Conservation (phyloP, 2,888 invertebrate species). For the Andrena haemorrhoa region DNA sequence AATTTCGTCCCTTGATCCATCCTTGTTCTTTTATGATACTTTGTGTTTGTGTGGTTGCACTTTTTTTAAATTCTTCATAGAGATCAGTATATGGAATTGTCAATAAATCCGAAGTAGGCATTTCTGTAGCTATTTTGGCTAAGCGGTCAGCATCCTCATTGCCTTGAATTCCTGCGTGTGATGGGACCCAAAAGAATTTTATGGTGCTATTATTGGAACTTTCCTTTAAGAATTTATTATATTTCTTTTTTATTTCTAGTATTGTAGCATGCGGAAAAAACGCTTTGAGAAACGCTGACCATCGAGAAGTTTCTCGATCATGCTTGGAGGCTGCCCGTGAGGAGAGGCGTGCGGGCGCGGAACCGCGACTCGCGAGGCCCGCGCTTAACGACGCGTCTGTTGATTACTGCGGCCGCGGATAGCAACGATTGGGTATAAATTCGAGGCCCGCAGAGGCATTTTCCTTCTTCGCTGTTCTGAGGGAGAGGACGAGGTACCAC, state of each 20-base stretch:
- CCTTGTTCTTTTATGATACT: neutral
- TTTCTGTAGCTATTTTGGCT: neutral
- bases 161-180: neutral
- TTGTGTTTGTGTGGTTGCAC: neutral
- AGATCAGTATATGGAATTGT: neutral
- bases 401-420: too few species aligned
- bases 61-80: neutral
- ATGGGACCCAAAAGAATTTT: neutral
- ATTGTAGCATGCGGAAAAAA: too few species aligned
- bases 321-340: too few species aligned
- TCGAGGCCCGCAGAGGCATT: too few species aligned
- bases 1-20: neutral
- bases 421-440: too few species aligned
- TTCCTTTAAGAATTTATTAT: neutral
- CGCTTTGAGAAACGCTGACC: too few species aligned
- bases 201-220: neutral
- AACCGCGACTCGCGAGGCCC: too few species aligned
- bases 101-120: neutral
- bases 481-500: too few species aligned
- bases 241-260: neutral
- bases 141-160: neutral
- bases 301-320: too few species aligned
- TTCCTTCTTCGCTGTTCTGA: too few species aligned
- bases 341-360: too few species aligned
- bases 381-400: too few species aligned